Base-by-base conservation (phyloP, 2,113 vertebrate species). In the Macrotus californicus region DNA sequence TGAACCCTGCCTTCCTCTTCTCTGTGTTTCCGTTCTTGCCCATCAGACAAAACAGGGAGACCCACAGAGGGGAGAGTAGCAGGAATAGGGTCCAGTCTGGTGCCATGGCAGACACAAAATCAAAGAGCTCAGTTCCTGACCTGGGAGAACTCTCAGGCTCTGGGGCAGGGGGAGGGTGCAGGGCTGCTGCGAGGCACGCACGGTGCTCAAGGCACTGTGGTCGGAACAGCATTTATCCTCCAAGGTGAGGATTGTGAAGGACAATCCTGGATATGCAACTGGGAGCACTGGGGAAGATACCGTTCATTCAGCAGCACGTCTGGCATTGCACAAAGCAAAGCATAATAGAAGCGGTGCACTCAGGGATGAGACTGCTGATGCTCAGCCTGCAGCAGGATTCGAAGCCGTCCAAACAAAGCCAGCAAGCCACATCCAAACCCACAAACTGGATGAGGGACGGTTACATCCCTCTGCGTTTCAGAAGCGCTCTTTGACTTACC, bases 401-500 rank as follows among this genome's bases (percentile, higher is more conserved):
- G 39, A 61, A 82, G 82, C n/a, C 19, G 69, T 80, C 86, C 93
- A 86, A 94, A 93, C 82, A 93, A 83, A 97, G 92, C 54, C 56
- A 52, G 52, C 67, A n/a, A 92, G 69, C 87, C 80, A 56, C 79
- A 82, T 89, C 13, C 83, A 89, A 84, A 72, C 34, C 73, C 91
- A 80, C 77, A 84, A 82, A 93, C 41, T 31, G 66, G 93, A 95
- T 91, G 52, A 95, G 79, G 85, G 24, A 54, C 46, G 34, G 91
- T 72, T 67, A 14, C 41, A 64, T 52, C 59, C 89, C 56, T 69
- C 93, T 86, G 77, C 87, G 73, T 73, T 91, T 95, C 61, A 93
- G 73, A 89, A 92, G 64, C 18, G 14, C 89, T 86, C 89, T 85
- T 75, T 93, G 91, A 75, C 90, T 95, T 90, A 89, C 66, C 56